Conservation (phyloP, 1,140 invertebrate species). For the Microplitis mediator region DNA sequence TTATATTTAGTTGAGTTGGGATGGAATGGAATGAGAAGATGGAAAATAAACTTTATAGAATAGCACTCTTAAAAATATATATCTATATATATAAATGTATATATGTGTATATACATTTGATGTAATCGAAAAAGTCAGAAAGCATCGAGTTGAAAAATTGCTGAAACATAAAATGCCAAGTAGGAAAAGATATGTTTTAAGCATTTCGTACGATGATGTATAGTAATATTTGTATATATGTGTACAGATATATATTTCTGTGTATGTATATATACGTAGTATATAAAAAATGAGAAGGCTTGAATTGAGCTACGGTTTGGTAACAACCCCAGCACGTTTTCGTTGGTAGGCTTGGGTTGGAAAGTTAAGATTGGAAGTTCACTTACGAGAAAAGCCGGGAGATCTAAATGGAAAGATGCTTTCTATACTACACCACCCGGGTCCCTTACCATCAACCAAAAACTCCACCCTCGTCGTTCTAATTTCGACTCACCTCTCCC, state of each 20-base stretch:
- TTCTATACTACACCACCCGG: neutral
- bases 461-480: slow-evolving; percentile 13
- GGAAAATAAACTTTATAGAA: neutral
- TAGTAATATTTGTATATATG: neutral
- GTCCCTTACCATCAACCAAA: neutral
- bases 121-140: neutral
- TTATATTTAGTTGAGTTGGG: neutral
- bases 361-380: slow-evolving; percentile 27
- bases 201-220: neutral
- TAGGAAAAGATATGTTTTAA: slow-evolving; percentile 1
- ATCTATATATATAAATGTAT: neutral
- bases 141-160: neutral
- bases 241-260: no score
- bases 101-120: neutral
- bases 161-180: neutral
- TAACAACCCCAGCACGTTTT: neutral
- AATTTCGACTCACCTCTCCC: slow-evolving; percentile 4
- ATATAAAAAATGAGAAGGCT: neutral
- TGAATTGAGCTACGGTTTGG: slow-evolving; percentile 3
- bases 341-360: neutral
- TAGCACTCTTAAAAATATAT: neutral
- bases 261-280: neutral
- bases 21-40: neutral
- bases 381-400: slow-evolving; percentile 12
- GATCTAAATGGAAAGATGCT: slow-evolving; percentile 27